These are phyloP conservation scores for Aporophyla lueneburgensis DNA, from an alignment of 2,888 invertebrate genomes.

Conservation along the genomic window DNA sequence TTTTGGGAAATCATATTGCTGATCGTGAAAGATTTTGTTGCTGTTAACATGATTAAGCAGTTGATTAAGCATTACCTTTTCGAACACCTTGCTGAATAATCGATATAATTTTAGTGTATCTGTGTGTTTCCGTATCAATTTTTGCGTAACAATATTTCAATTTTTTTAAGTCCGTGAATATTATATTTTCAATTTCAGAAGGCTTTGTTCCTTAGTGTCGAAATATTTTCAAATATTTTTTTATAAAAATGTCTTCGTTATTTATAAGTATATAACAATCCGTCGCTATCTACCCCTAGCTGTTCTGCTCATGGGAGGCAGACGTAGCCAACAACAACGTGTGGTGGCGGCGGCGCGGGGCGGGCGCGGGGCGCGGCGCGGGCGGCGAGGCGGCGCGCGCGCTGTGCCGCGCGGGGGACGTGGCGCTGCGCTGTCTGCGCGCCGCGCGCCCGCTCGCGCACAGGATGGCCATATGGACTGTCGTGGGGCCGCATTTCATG, in stretches of 20 bases:
- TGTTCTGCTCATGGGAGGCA: slow-evolving; percentile 82
- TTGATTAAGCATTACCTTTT: no score
- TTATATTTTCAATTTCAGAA: background rate
- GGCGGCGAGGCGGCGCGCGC: slow-evolving; percentile 88
- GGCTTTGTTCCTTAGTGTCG: background rate
- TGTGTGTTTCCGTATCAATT: no score
- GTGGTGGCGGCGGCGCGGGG: slow-evolving; percentile 73
- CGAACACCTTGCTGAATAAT: no score
- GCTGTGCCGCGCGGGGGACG: slow-evolving; percentile 96
- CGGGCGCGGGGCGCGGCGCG: slow-evolving; percentile 89
- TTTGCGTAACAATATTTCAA: no score
- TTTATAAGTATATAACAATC: background rate
- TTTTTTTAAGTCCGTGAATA: no score
- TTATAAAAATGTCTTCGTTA: background rate
- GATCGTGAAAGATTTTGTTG: no score
- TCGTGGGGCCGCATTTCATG: slow-evolving; percentile 98
- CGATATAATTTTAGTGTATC: no score
- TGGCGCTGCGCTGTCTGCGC: slow-evolving; percentile 96
- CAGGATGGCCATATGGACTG: slow-evolving; percentile 97
- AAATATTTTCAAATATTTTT: background rate
- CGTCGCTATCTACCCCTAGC: slow-evolving; percentile 54
- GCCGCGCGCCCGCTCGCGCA: slow-evolving; percentile 97
- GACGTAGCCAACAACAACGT: slow-evolving; percentile 81
- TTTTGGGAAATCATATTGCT: no score
- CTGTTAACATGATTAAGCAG: no score